Evolutionary conservation across 2,888 invertebrate genomes (phyloP).

Genomic region (Oligia latruncula): DNA sequence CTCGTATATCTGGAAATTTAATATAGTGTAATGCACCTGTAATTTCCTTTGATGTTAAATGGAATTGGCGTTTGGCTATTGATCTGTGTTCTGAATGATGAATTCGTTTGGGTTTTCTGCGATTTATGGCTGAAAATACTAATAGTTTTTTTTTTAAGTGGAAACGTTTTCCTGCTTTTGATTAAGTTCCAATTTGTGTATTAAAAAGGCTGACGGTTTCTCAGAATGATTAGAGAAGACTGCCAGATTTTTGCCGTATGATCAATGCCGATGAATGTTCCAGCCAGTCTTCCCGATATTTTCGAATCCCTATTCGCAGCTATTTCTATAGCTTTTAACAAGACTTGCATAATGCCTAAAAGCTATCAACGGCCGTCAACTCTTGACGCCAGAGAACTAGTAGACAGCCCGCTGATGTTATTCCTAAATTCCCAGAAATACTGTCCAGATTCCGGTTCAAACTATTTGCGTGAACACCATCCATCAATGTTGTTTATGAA

Average conservation of each 20-base stretch:
- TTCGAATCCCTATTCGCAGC: not conserved
- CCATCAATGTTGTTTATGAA: conserved; percentile 61
- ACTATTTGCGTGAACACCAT: conserved; percentile 51
- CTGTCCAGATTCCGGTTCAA: conserved; percentile 49
- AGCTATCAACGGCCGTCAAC: conserved; percentile 17
- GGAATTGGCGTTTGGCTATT: conserved; percentile 37
- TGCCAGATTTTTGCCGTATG: not conserved
- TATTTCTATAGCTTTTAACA: not conserved
- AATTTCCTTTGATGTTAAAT: conserved; percentile 54
- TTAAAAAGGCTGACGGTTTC: conserved; percentile 5
- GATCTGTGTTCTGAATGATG: conserved; percentile 20
- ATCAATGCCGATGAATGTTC: not conserved
- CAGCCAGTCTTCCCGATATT: not conserved
- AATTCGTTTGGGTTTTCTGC: conserved; percentile 23
- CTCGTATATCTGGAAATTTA: conserved; percentile 80
- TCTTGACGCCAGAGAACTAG: conserved; percentile 34
- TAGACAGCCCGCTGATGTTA: conserved; percentile 40
- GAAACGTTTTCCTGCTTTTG: not conserved
- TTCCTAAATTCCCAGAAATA: conserved; percentile 52
- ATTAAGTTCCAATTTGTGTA: conserved; percentile 16
- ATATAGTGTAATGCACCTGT: conserved; percentile 41
- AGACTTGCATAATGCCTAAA: not conserved
- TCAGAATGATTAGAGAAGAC: not conserved
- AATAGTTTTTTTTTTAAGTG: conserved; percentile 16
- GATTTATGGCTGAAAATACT: not conserved